Conservation (phyloP, 2,797 vertebrate genomes). For the Labroides dimidiatus region DNA sequence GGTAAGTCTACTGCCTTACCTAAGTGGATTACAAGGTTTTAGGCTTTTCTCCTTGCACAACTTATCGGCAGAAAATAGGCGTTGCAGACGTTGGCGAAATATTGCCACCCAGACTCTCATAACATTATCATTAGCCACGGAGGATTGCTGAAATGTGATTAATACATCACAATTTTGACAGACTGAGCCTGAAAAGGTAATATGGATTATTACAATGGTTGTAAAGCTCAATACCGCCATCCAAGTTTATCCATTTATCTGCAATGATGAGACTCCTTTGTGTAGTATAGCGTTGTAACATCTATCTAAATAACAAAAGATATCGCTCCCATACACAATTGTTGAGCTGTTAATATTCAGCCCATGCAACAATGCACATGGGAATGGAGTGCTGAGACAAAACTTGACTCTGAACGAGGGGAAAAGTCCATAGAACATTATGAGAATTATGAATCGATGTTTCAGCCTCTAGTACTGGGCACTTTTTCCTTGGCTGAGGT, state of each 20-base stretch:
- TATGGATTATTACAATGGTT: conserved; percentile 85
- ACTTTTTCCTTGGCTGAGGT: conserved; percentile 69
- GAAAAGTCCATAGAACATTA: conserved; percentile 75
- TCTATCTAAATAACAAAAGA: conserved; percentile 87
- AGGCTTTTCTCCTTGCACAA: conserved; percentile 84
- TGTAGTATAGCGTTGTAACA: conserved; percentile 81
- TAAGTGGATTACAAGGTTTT: conserved; percentile 85
- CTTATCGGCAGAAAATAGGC: conserved; percentile 81
- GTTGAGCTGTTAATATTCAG: conserved; percentile 83
- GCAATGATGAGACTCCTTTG: conserved; percentile 85
- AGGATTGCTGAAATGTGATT: conserved; percentile 86
- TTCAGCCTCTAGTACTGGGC: conserved; percentile 51
- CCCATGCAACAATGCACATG: conserved; percentile 68
- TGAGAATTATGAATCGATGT: conserved; percentile 74
- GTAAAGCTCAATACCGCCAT: conserved; percentile 83
- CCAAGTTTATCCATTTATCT: conserved; percentile 88
- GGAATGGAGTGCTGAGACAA: conserved; percentile 71
- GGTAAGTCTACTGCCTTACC: conserved; percentile 80
- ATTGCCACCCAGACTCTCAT: conserved; percentile 77
- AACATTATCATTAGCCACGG: conserved; percentile 82
- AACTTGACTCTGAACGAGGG: conserved; percentile 68
- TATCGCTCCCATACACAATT: conserved; percentile 76
- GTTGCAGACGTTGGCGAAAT: conserved; percentile 78
- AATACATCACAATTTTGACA: conserved; percentile 84
- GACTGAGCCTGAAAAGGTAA: conserved; percentile 84